Percentiles rank a stretch among this genome's conserved stretches.
Conservation (phyloP, 2,888 invertebrate genomes). For the Hirtodrosophila histrioides region DNA sequence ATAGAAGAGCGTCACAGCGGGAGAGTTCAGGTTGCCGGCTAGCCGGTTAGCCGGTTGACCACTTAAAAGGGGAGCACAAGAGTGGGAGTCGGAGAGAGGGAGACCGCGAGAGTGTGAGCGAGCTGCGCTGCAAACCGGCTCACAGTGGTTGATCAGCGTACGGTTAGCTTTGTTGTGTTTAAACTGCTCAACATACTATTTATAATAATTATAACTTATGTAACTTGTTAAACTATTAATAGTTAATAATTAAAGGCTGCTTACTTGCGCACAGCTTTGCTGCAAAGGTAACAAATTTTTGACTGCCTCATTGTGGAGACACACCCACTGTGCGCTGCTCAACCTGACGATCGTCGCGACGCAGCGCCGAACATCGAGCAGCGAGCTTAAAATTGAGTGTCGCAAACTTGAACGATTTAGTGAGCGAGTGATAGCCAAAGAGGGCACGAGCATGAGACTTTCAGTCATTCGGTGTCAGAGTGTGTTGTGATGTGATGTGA, state of each 20-base stretch:
- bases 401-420: conserved; percentile 56
- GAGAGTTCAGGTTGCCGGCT: conserved; percentile 58
- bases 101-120: conserved; percentile 14
- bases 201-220: too few species aligned
- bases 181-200: not conserved
- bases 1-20: conserved; percentile 18
- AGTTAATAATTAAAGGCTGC: too few species aligned
- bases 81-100: conserved; percentile 29
- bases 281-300: conserved; percentile 5
- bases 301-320: not conserved
- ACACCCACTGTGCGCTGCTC: conserved; percentile 52
- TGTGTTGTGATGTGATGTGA: conserved; percentile 35
- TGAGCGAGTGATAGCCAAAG: conserved; percentile 63
- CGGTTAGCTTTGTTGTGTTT: not conserved
- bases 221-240: too few species aligned
- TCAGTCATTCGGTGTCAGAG: conserved; percentile 37
- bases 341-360: conserved; percentile 38
- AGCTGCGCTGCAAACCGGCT: conserved; percentile 39
- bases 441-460: conserved; percentile 55
- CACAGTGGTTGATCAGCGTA: conserved; percentile 45
- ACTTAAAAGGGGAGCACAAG: conserved; percentile 24
- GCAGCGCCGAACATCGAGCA: conserved; percentile 14
- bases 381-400: conserved; percentile 60
- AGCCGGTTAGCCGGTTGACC: conserved; percentile 64
- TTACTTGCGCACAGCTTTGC: too few species aligned